These are phyloP conservation scores for Ochropleura leucogaster DNA, from an alignment of 2,888 invertebrate genomes.

Conservation along the genomic window DNA sequence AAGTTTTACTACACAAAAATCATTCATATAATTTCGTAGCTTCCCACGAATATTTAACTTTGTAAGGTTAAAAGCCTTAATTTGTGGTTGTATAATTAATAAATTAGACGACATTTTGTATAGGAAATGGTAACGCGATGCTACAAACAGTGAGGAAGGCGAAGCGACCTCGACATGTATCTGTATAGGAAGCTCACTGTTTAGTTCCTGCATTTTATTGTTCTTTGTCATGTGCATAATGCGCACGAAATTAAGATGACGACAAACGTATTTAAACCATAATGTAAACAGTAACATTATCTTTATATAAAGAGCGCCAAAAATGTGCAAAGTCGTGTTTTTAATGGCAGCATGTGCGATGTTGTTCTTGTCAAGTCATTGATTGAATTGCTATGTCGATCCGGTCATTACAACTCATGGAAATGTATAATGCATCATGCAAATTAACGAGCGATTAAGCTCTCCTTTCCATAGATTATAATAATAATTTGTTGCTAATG, in stretches of 20 bases:
- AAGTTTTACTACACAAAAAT: too few relatives aligned
- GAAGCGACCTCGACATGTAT: constrained; percentile 73
- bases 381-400: constrained; percentile 28
- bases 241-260: constrained; percentile 53
- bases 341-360: constrained; percentile 27
- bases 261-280: constrained; percentile 44
- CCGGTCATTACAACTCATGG: constrained; percentile 18
- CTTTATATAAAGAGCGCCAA: constrained; percentile 7
- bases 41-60: not conserved
- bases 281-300: constrained; percentile 39
- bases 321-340: constrained; percentile 22
- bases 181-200: constrained; percentile 78
- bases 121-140: constrained; percentile 67
- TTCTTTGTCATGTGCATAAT: constrained; percentile 64
- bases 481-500: constrained; percentile 57
- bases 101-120: constrained; percentile 58
- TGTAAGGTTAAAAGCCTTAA: constrained; percentile 3
- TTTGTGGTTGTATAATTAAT: constrained; percentile 32
- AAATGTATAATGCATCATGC: constrained; percentile 33
- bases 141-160: constrained; percentile 76
- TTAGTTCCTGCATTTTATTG: constrained; percentile 75
- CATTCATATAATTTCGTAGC: too few relatives aligned
- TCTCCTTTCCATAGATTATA: constrained; percentile 44
- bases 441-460: constrained; percentile 43
- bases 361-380: constrained; percentile 37